Percentiles rank a stretch among this genome's conserved stretches.
Evolutionary conservation across 1,140 invertebrate genomes (phyloP).

Genomic region (Nasonia vitripennis): DNA sequence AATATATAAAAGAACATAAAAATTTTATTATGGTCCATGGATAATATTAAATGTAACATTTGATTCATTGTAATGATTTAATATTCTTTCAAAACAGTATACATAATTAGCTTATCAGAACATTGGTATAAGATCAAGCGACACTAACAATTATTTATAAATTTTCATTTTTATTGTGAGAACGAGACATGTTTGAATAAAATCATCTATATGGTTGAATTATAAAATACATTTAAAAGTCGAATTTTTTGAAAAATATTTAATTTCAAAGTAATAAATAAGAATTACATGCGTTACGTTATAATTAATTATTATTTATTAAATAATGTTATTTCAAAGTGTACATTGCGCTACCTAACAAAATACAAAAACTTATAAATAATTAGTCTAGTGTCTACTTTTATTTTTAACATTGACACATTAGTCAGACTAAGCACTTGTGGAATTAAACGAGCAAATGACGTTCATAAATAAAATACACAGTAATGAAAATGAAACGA

Average conservation of each 20-base stretch:
- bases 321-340: slow-evolving; percentile 48
- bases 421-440: slow-evolving; percentile 47
- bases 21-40: slow-evolving; percentile 64
- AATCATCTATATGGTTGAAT: slow-evolving; percentile 53
- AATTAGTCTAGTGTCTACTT: slow-evolving; percentile 42
- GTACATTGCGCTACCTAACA: slow-evolving; percentile 12
- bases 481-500: slow-evolving; percentile 32
- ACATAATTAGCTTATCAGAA: slow-evolving; percentile 49
- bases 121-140: slow-evolving; percentile 42
- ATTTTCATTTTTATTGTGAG: slow-evolving; percentile 45
- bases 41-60: slow-evolving; percentile 59
- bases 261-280: slow-evolving; percentile 37
- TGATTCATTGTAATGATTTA: slow-evolving; percentile 45
- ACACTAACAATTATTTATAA: slow-evolving; percentile 40
- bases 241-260: neutral
- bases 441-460: slow-evolving; percentile 48
- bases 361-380: slow-evolving; percentile 50
- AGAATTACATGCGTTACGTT: slow-evolving; percentile 29
- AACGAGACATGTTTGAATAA: slow-evolving; percentile 49
- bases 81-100: slow-evolving; percentile 32
- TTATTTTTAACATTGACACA: slow-evolving; percentile 46
- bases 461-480: slow-evolving; percentile 50
- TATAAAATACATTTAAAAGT: slow-evolving; percentile 28
- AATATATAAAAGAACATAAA: slow-evolving; percentile 64
- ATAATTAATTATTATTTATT: slow-evolving; percentile 42